Base-by-base conservation (phyloP, 2,888 invertebrate species). In the Dioctria rufipes region DNA sequence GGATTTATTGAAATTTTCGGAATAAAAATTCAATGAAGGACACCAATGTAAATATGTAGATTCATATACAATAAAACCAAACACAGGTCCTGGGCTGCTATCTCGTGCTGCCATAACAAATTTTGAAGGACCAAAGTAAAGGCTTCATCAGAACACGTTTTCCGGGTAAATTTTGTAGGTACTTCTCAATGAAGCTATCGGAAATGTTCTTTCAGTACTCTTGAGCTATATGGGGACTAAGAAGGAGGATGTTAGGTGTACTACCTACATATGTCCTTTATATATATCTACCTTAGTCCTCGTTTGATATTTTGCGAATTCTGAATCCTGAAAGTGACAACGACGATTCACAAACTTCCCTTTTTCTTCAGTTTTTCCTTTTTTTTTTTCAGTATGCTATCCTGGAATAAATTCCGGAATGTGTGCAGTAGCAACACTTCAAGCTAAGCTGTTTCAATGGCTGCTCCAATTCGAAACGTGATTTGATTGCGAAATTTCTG, bases 401-500 rank as follows among this genome's bases (percentile, higher is more conserved):
- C 40, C 11, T 0, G 11, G 25, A 69, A 69, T 69, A 39, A 69
- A 69, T 69, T 51, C 69, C 51, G n/a, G 69, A 69, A 51, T 69
- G 54, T 69, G 69, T 69, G 69, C 42, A 25, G 40, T 42, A 42
- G 43, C 49, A 67, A 67, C 69, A 69, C 54, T 69, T 51, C 69
- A 69, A 69, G 69, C 49, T 69, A 69, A 69, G 51, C 69, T 69
- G 69, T 69, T 69, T 69, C 13, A 69, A 69, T 69, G 69, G 69
- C 51, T 69, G 49, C 69, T 46, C 69, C 51, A 51, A 51, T 69
- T 51, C 43, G 69, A 37, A 69, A 69, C 69, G 69, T 69, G 69
- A 69, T 69, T 69, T 69, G 69, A 69, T 69, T 69, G 69, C 69
- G 69, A 69, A 69, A 49, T 69, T 51, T 69, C 69, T 69, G 69